phyloP scores from a whole-genome alignment of 1,140 invertebrate species.

The Monomorium pharaonis region DNA sequence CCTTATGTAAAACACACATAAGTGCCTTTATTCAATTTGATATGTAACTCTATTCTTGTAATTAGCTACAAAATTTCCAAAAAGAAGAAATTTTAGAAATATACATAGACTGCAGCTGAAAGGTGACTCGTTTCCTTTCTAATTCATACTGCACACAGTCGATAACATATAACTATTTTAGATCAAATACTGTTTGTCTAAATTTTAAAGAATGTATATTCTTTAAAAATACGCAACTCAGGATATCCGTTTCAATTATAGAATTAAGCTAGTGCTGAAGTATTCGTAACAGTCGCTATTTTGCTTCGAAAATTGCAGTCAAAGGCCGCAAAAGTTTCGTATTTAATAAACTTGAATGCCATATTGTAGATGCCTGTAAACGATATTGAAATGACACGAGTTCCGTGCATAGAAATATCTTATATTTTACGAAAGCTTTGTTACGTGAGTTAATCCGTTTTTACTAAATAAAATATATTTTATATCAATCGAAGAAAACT shows the following conservation, averaged over 20 bases:
- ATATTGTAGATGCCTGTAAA: neutral
- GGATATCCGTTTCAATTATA: neutral
- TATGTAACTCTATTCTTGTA: neutral
- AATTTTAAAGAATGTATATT: neutral
- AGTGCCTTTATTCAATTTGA: neutral
- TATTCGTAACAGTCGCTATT: neutral
- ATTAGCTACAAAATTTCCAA: neutral
- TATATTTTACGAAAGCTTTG: neutral
- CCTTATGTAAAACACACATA: neutral
- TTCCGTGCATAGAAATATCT: neutral
- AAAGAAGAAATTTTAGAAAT: neutral
- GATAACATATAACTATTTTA: neutral
- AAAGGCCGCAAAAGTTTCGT: neutral
- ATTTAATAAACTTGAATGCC: neutral
- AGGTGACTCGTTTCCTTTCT: neutral
- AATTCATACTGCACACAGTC: neutral
- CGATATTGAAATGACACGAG: neutral
- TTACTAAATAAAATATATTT: slow-evolving; percentile 48
- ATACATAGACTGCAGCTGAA: neutral
- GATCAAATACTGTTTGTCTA: neutral
- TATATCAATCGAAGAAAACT: neutral
- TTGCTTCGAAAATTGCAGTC: neutral
- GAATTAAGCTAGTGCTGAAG: neutral
- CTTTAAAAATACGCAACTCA: neutral
- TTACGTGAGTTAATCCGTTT: slow-evolving; percentile 25